Evolutionary conservation across 2,888 invertebrate genomes (phyloP).

Genomic region (Calliopum simillimum): DNA sequence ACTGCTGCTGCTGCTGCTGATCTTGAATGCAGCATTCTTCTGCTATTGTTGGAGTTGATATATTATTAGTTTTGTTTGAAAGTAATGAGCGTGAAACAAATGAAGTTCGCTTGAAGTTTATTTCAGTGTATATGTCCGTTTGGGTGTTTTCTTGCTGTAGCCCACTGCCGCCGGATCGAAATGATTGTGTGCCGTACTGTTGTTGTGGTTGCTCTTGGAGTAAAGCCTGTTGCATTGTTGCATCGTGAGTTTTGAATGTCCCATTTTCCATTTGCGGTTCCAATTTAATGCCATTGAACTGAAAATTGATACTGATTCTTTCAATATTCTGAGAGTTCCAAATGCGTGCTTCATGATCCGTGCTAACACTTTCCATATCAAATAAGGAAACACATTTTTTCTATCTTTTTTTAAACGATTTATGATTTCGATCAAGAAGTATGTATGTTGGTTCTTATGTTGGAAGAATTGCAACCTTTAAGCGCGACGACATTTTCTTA

Average conservation of each 20-base stretch:
- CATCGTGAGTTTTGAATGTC: neutral
- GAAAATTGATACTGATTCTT: neutral
- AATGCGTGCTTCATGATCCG: conserved; percentile 1
- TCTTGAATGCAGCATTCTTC: neutral
- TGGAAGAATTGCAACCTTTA: too few species aligned
- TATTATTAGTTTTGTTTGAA: too few species aligned
- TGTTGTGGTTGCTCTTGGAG: neutral
- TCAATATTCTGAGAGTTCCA: conserved; percentile 15
- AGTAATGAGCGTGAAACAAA: too few species aligned
- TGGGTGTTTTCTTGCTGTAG: too few species aligned
- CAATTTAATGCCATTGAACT: too few species aligned
- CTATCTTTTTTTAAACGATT: neutral
- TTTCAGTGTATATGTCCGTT: too few species aligned
- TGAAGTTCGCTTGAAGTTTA: too few species aligned
- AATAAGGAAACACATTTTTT: neutral
- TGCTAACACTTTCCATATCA: conserved; percentile 18
- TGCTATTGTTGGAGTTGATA: neutral
- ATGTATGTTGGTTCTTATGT: too few species aligned
- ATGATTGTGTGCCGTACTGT: neutral
- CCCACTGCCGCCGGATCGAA: neutral
- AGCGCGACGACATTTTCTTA: too few species aligned
- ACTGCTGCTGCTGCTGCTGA: too few species aligned
- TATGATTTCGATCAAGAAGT: too few species aligned
- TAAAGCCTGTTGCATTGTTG: neutral
- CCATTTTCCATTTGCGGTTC: too few species aligned